Percentiles rank a stretch among this genome's conserved stretches.
These are phyloP conservation scores for Steinernema khuongi DNA, from an alignment of 1,140 invertebrate genomes.

Conservation along the genomic window DNA sequence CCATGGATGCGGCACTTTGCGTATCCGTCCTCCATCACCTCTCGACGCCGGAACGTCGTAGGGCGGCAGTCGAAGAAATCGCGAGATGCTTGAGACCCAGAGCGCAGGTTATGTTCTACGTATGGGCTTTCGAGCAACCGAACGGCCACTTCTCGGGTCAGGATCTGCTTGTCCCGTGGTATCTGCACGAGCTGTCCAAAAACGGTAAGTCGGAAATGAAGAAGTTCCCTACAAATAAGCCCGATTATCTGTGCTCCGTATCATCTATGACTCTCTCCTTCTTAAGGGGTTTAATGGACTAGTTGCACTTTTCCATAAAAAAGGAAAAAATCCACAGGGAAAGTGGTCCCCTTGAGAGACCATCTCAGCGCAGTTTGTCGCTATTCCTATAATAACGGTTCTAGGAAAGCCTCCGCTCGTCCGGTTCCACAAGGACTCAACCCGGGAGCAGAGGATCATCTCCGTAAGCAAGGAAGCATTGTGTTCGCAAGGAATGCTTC, in stretches of 20 bases:
- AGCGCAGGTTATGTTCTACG: slow-evolving; percentile 31
- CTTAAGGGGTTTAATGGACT: too few relatives aligned
- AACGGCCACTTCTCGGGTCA: slow-evolving; percentile 32
- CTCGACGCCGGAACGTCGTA: slow-evolving; percentile 22
- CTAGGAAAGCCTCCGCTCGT: slow-evolving; percentile 33
- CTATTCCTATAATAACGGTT: neutral
- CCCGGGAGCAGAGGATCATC: slow-evolving; percentile 36
- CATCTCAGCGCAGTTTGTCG: too few relatives aligned
- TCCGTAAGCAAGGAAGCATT: slow-evolving; percentile 20
- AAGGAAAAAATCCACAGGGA: too few relatives aligned
- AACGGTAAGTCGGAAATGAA: slow-evolving; percentile 25
- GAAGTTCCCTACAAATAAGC: too few relatives aligned
- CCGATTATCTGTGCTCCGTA: too few relatives aligned
- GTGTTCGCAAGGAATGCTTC: neutral
- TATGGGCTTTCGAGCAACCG: slow-evolving; percentile 38
- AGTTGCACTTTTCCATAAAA: too few relatives aligned
- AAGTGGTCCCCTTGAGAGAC: too few relatives aligned
- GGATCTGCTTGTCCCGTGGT: slow-evolving; percentile 37
- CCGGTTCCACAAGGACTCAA: slow-evolving; percentile 36
- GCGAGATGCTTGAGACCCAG: slow-evolving; percentile 25
- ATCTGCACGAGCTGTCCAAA: slow-evolving; percentile 34
- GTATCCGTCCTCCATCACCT: slow-evolving; percentile 38
- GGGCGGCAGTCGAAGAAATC: slow-evolving; percentile 27
- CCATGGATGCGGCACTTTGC: slow-evolving; percentile 27
- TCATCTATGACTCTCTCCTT: too few relatives aligned